Evolutionary conservation across 2,888 invertebrate genomes (phyloP).

Genomic region (Melinopterus prodromus): DNA sequence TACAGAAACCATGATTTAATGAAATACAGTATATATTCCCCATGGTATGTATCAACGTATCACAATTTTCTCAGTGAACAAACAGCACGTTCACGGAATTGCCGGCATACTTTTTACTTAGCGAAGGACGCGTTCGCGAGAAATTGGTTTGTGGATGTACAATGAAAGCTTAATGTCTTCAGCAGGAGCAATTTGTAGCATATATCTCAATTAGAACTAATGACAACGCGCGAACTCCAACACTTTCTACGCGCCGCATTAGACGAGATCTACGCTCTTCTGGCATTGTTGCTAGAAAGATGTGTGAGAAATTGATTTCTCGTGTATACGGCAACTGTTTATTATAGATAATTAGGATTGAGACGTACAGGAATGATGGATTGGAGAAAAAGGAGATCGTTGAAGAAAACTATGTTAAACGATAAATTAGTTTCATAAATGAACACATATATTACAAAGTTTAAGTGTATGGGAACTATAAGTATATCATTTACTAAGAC

Average conservation of each 20-base stretch:
- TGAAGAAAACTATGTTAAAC: not conserved
- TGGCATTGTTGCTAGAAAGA: conserved; percentile 15
- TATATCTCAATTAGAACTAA: conserved; percentile 20
- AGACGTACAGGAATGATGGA: not conserved
- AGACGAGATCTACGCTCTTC: conserved; percentile 16
- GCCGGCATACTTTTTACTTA: conserved; percentile 17
- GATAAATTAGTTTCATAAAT: not conserved
- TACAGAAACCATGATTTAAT: not conserved
- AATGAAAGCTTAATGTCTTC: conserved; percentile 9
- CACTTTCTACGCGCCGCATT: conserved; percentile 19
- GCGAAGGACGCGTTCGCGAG: conserved; percentile 12
- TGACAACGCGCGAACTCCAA: conserved; percentile 19
- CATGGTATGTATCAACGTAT: not conserved
- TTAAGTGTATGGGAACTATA: not conserved
- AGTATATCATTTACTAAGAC: not conserved
- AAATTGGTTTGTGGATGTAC: not conserved
- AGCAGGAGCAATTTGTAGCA: conserved; percentile 18
- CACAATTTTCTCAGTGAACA: not conserved
- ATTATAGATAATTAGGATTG: not conserved
- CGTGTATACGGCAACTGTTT: not conserved
- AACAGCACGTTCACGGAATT: not conserved
- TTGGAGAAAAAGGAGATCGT: not conserved
- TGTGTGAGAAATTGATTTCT: conserved; percentile 16
- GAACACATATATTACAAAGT: too few relatives aligned
- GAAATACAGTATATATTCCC: not conserved